Percentiles rank a stretch among this genome's conserved stretches.
These are phyloP conservation scores for Ormyrus thymus DNA, from an alignment of 2,888 invertebrate genomes.

Conservation along the genomic window DNA sequence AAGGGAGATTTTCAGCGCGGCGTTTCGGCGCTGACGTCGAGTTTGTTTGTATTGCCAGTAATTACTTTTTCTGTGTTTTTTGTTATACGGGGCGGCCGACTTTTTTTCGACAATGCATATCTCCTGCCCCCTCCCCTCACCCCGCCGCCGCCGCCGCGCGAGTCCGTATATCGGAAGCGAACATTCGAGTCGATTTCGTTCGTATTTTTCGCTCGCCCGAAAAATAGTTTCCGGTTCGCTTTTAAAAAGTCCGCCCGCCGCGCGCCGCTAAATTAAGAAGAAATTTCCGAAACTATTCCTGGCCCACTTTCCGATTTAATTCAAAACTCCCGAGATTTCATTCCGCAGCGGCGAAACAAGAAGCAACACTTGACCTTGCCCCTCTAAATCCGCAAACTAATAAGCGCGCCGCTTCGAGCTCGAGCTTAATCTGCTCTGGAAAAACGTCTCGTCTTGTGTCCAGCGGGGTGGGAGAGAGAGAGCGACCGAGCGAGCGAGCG, in stretches of 20 bases:
- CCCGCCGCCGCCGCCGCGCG: too few species aligned
- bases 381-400: conserved; percentile 17
- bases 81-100: background rate
- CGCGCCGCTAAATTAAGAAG: too few species aligned
- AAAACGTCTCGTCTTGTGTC: too few species aligned
- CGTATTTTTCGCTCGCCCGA: background rate
- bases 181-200: background rate
- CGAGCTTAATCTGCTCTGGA: too few species aligned
- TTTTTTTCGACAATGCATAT: conserved; percentile 3
- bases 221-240: background rate
- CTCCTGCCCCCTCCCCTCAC: background rate
- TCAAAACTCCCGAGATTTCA: background rate
- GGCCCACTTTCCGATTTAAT: too few species aligned
- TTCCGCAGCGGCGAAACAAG: too few species aligned
- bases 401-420: background rate
- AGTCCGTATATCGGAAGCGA: background rate
- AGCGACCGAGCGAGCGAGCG: too few species aligned
- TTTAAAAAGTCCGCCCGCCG: background rate
- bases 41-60: conserved; percentile 1
- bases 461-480: too few species aligned
- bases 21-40: background rate
- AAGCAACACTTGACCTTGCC: background rate
- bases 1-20: conserved; percentile 1
- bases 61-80: conserved; percentile 10
- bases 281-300: too few species aligned